These are phyloP conservation scores for Uropsilus gracilis DNA, from an alignment of 2,113 vertebrate species.

Conservation along the genomic window DNA sequence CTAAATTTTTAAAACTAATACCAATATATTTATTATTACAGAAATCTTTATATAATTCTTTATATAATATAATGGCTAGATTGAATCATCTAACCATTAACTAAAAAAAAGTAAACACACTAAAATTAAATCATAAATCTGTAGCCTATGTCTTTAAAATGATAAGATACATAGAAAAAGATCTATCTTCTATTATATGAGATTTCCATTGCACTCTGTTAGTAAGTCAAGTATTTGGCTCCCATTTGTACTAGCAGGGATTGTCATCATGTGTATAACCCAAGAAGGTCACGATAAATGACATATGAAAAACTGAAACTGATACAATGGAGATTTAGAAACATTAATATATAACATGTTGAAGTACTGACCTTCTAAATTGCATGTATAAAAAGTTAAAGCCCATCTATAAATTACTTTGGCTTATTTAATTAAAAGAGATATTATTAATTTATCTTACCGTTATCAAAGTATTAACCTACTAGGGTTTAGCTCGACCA, in stretches of 20 bases:
- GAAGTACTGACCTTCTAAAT: not conserved
- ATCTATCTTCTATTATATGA: not conserved
- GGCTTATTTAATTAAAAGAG: not conserved
- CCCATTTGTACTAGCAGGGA: not conserved
- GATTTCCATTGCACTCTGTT: not conserved
- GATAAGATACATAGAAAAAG: not conserved
- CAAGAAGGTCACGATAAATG: not conserved
- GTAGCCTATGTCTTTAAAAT: not conserved
- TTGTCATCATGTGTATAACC: not conserved
- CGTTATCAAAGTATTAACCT: not conserved
- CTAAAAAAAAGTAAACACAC: not conserved
- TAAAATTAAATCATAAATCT: conserved; percentile 40
- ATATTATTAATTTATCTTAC: not conserved
- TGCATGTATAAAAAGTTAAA: not conserved
- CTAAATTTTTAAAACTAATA: not conserved
- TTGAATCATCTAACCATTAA: not conserved
- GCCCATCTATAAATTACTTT: not conserved
- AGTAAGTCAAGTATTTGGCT: not conserved
- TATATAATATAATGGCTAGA: no score
- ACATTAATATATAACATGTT: not conserved
- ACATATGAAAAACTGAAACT: not conserved
- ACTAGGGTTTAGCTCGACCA: not conserved
- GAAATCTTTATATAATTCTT: conserved; percentile 14
- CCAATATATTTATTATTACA: not conserved
- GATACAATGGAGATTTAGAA: not conserved